Percentiles rank a stretch among this genome's conserved stretches.
Conservation (phyloP, 2,797 vertebrate species). For the Euthynnus affinis region DNA sequence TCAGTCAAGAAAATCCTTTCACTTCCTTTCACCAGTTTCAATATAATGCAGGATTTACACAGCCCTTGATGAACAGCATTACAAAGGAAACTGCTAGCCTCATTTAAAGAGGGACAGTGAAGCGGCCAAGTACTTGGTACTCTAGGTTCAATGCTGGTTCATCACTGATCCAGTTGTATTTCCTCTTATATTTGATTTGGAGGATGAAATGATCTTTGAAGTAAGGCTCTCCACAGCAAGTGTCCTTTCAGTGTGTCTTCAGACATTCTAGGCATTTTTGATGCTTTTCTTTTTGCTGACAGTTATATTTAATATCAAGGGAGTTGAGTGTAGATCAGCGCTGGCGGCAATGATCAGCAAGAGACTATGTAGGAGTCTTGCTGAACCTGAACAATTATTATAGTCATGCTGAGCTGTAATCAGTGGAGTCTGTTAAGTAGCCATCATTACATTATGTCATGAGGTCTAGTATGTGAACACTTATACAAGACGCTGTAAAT, state of each 20-base stretch:
- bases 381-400: constrained; percentile 49
- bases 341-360: constrained; percentile 6
- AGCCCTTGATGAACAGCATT: constrained; percentile 8
- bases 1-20: constrained; percentile 17
- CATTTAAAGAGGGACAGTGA: constrained; percentile 2
- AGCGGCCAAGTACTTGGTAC: constrained; percentile 1
- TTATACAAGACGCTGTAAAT: constrained; percentile 43
- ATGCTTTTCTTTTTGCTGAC: constrained; percentile 22
- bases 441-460: constrained; percentile 29
- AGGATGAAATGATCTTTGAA: constrained; percentile 52
- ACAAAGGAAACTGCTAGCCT: constrained; percentile 16
- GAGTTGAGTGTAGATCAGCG: constrained; percentile 25
- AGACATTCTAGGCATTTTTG: constrained; percentile 12
- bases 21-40: constrained; percentile 22
- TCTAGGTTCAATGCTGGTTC: constrained; percentile 28
- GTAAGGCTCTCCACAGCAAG: constrained; percentile 26
- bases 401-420: constrained; percentile 55
- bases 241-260: constrained; percentile 40
- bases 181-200: constrained; percentile 47
- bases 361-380: constrained; percentile 43
- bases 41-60: constrained; percentile 25
- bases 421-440: constrained; percentile 49
- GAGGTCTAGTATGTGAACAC: constrained; percentile 38
- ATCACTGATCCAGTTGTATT: constrained; percentile 34
- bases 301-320: constrained; percentile 36